These are phyloP conservation scores for Geotrypetes seraphini DNA, from an alignment of 2,797 vertebrate genomes.

Conservation along the genomic window DNA sequence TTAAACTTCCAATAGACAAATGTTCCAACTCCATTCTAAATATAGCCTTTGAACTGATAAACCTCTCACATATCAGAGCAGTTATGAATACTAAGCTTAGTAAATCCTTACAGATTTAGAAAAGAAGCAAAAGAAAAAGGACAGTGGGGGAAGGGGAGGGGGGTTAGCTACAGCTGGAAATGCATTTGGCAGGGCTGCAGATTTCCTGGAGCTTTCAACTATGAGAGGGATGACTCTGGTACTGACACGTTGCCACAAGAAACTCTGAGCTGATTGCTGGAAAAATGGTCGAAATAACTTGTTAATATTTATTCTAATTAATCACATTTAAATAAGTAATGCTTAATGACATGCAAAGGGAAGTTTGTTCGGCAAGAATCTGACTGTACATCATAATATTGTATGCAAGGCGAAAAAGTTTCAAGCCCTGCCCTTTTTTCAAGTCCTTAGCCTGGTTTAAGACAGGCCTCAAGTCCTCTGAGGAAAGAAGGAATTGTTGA, in stretches of 20 bases:
- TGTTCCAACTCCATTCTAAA: not conserved
- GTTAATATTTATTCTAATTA: slow-evolving; percentile 3
- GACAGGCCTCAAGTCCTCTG: slow-evolving; percentile 36
- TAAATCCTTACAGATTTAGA: slow-evolving; percentile 2
- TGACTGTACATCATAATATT: too few relatives aligned
- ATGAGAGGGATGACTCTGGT: not conserved
- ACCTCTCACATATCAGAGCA: not conserved
- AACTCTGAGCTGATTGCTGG: not conserved
- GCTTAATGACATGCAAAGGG: slow-evolving; percentile 14
- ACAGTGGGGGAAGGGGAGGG: not conserved
- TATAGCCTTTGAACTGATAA: not conserved
- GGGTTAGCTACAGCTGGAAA: slow-evolving; percentile 13
- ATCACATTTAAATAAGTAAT: slow-evolving; percentile 18
- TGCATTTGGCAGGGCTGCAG: slow-evolving; percentile 25
- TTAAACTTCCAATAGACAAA: too few relatives aligned
- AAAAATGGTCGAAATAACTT: slow-evolving; percentile 18
- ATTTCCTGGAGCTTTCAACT: slow-evolving; percentile 23
- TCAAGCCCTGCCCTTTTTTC: slow-evolving; percentile 6
- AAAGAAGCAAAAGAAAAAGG: not conserved
- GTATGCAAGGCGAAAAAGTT: too few relatives aligned
- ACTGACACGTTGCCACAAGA: slow-evolving; percentile 31
- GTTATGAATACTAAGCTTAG: not conserved
- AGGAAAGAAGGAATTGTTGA: slow-evolving; percentile 60
- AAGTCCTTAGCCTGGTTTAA: slow-evolving; percentile 48
- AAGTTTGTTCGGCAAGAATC: too few relatives aligned